Evolutionary conservation across 2,888 invertebrate species (phyloP), one percentile per base, ranked within the genome.

Genomic region (Ryuthela nishihirai): DNA sequence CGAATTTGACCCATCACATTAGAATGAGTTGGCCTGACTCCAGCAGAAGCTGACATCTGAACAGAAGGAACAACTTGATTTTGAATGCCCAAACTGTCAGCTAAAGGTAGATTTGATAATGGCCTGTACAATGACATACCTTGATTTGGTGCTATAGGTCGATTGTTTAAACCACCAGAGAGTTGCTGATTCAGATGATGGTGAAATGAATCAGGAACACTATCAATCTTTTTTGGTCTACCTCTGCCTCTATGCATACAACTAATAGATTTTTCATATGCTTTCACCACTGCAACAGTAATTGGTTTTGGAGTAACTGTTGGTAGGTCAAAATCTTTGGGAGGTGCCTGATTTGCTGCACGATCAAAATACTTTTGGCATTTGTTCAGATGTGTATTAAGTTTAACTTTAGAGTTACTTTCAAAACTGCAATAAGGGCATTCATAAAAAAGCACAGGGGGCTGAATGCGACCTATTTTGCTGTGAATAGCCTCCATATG

Each of bases 401-500:
- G 76, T 75, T 92, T 92, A 24, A 88, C 88, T 75, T 91, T 93
- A 48, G 90, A 88, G 70, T 91, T 92, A 69, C 92, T 91, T 74
- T 95, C 95, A 71, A 92, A 94, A 3, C 26, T 35, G 77, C 95
- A 95, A 71, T 90, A 88, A 1, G 88, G 85, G 72, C 94, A 95
- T 72, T 92, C 90, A 74, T 92, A 92, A 74, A 87, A 87, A 0
- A 88, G 85, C 20, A 87, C 85, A 1, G 90, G 88, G 64, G 89
- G 81, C 69, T 92, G 90, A 59, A 94, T 76, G 61, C 87, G 83
- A 2, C 89, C 92, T 67, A 86, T 81, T 18, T 87, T 83, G 67
- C 85, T 85, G 74, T 95, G 95, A 70, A 88, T 85, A 0, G 85
- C 84, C 73, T 92, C 88, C 88, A 93, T 91, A 71, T 95, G 95